Conservation (phyloP, 2,888 invertebrate species). For the Linnaemya tessellans region DNA sequence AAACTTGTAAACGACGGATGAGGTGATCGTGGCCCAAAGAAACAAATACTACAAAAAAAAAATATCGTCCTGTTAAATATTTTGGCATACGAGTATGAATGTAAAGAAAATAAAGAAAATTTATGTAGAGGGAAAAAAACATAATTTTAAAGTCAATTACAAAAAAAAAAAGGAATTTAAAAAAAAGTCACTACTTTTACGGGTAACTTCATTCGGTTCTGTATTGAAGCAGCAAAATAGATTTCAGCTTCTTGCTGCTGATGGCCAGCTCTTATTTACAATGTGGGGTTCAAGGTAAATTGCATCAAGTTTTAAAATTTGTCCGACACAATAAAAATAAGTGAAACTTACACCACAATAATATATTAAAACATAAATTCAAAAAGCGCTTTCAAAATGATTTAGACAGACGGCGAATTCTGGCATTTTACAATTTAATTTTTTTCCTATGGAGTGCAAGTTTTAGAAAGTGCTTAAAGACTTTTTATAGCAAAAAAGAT, state of each 20-base stretch:
- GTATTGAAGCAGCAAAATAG: neutral
- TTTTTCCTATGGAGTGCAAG: constrained; percentile 9
- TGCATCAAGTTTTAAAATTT: constrained; percentile 56
- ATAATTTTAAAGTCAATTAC: constrained; percentile 24
- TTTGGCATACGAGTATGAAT: constrained; percentile 9
- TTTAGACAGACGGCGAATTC: constrained; percentile 14
- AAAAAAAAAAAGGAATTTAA: constrained; percentile 21
- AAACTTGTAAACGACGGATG: constrained; percentile 43
- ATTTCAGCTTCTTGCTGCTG: constrained; percentile 32
- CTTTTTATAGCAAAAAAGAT: neutral
- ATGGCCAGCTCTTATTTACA: constrained; percentile 29
- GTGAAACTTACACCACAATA: constrained; percentile 71
- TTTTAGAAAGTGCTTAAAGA: constrained; percentile 1
- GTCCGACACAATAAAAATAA: constrained; percentile 62
- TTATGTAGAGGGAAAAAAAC: constrained; percentile 20
- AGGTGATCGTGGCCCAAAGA: constrained; percentile 28
- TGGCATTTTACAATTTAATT: constrained; percentile 8
- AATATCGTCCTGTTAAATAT: constrained; percentile 9
- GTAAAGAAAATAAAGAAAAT: constrained; percentile 29
- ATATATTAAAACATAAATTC: constrained; percentile 24
- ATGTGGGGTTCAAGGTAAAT: constrained; percentile 73
- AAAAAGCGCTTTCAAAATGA: constrained; percentile 48
- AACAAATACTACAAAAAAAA: constrained; percentile 6
- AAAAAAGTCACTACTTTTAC: constrained; percentile 12
- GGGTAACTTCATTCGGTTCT: constrained; percentile 5